These are phyloP conservation scores for Cosmopolites sordidus DNA, from an alignment of 2,888 invertebrate genomes.

Conservation along the genomic window DNA sequence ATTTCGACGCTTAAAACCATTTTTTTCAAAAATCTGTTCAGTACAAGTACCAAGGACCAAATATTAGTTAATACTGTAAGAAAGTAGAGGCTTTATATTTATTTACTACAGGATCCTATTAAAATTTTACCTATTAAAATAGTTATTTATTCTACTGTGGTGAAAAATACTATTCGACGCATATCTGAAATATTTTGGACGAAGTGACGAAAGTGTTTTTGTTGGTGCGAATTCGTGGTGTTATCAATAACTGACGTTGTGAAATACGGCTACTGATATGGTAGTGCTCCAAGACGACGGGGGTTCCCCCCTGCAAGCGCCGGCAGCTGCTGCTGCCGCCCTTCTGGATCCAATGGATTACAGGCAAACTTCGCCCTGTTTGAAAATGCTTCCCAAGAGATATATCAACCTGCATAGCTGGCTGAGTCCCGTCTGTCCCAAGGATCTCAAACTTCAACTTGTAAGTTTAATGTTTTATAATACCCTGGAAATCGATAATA, in stretches of 20 bases:
- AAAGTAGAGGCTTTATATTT: slow-evolving; percentile 19
- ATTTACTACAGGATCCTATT: slow-evolving; percentile 9
- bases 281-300: slow-evolving; percentile 75
- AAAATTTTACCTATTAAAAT: too few relatives aligned
- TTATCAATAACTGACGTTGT: background rate
- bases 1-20: slow-evolving; percentile 6
- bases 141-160: slow-evolving; percentile 18
- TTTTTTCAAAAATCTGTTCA: slow-evolving; percentile 13
- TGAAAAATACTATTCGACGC: slow-evolving; percentile 4
- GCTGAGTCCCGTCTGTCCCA: slow-evolving; percentile 76
- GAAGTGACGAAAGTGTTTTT: background rate
- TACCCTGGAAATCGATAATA: too few relatives aligned
- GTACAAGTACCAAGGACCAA: slow-evolving; percentile 26
- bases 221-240: background rate
- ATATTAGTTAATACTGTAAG: slow-evolving; percentile 12
- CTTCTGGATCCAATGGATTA: slow-evolving; percentile 66
- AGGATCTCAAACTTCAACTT: slow-evolving; percentile 77
- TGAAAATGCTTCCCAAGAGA: slow-evolving; percentile 87
- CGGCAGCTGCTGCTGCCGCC: slow-evolving; percentile 58
- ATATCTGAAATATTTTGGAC: slow-evolving; percentile 3
- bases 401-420: slow-evolving; percentile 88
- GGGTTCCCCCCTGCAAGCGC: slow-evolving; percentile 48
- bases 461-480: slow-evolving; percentile 51
- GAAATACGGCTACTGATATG: slow-evolving; percentile 33
- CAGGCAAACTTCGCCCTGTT: slow-evolving; percentile 75